These are phyloP conservation scores for Rhyacophila brunnea DNA, from an alignment of 1,140 invertebrate genomes.

Conservation along the genomic window DNA sequence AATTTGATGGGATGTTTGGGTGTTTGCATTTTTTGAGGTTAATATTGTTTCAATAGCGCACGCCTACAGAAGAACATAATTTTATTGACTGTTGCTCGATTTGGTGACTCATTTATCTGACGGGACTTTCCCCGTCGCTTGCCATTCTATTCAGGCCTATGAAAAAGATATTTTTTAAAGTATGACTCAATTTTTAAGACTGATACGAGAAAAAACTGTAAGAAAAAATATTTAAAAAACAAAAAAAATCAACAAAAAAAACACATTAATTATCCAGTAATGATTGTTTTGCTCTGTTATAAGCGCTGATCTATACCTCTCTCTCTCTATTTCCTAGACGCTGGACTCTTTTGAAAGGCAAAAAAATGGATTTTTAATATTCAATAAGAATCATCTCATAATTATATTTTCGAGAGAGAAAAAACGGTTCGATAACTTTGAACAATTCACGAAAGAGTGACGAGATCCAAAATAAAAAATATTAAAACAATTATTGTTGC, in stretches of 20 bases:
- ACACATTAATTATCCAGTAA: constrained; percentile 29
- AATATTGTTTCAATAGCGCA: no score
- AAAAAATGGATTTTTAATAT: not conserved
- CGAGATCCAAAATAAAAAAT: not conserved
- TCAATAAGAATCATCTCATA: constrained; percentile 7
- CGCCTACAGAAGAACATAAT: no score
- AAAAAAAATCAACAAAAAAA: constrained; percentile 22
- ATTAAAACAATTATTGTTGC: constrained; percentile 32
- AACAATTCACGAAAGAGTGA: constrained; percentile 22
- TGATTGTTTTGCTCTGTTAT: constrained; percentile 35
- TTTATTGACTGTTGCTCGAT: no score
- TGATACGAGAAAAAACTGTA: constrained; percentile 32
- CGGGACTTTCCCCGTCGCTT: not conserved
- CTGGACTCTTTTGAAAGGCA: not conserved
- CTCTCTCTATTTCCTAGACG: constrained; percentile 10
- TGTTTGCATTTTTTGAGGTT: no score
- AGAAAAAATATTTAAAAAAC: constrained; percentile 33
- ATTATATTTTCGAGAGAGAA: constrained; percentile 4
- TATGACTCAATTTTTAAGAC: constrained; percentile 37
- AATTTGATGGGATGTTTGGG: no score
- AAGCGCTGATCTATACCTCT: constrained; percentile 29
- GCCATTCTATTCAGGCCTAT: constrained; percentile 26
- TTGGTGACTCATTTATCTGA: no score
- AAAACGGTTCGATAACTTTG: constrained; percentile 10
- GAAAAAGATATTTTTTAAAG: constrained; percentile 34